These are phyloP conservation scores for Bos javanicus DNA, from an alignment of 2,113 vertebrate genomes.

Conservation along the genomic window DNA sequence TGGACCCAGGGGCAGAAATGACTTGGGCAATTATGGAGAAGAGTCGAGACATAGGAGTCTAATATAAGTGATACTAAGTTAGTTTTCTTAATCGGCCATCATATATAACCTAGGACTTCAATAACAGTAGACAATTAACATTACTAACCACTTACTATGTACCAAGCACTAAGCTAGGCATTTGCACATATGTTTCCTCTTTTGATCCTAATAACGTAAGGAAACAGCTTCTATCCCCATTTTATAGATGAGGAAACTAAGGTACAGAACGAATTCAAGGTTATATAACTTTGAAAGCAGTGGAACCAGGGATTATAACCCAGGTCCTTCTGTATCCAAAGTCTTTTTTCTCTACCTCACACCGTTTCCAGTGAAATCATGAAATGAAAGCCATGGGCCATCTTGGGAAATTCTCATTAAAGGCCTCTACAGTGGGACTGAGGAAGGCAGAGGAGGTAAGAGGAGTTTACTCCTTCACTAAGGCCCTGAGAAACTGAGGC, in stretches of 20 bases:
- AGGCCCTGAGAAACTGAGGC: neutral
- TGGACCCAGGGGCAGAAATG: neutral
- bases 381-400: neutral
- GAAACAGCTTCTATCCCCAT: neutral
- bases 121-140: neutral
- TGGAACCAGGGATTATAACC: neutral
- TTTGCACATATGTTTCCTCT: neutral
- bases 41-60: neutral
- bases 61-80: neutral
- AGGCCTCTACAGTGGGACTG: neutral
- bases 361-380: neutral
- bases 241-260: neutral
- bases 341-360: neutral
- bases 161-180: neutral
- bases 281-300: neutral
- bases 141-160: neutral
- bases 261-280: neutral
- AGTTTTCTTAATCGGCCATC: neutral
- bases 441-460: neutral
- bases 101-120: neutral
- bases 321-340: neutral
- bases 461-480: neutral
- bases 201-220: neutral
- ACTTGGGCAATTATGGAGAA: neutral
- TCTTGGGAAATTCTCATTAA: neutral